Percentiles rank a stretch among this genome's conserved stretches.
Conservation (phyloP, 1,140 invertebrate species). For the Trichonephila inaurata region DNA sequence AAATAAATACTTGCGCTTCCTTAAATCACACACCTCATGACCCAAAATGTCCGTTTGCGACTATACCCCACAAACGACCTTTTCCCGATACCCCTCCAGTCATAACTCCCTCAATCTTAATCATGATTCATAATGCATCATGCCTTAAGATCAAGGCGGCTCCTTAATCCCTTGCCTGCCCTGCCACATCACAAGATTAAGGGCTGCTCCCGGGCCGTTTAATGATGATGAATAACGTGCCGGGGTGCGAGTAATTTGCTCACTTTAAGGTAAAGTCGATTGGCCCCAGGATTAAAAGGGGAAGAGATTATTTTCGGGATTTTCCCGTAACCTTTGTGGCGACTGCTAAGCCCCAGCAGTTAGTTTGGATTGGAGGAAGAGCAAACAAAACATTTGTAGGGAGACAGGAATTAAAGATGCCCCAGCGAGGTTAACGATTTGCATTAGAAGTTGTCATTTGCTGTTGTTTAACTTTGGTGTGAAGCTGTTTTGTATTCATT, state of each 20-base stretch:
- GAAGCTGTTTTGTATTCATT: constrained; percentile 8
- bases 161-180: neutral
- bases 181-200: constrained; percentile 48
- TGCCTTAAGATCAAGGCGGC: constrained; percentile 1
- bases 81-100: neutral
- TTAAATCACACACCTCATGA: neutral
- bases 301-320: constrained; percentile 41
- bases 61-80: neutral
- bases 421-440: neutral
- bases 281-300: constrained; percentile 19
- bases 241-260: constrained; percentile 37
- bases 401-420: neutral
- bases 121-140: constrained; percentile 52
- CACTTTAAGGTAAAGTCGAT: constrained; percentile 39
- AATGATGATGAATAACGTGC: constrained; percentile 64
- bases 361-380: neutral
- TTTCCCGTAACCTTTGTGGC: constrained; percentile 22
- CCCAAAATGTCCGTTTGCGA: neutral
- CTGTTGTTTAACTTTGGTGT: neutral
- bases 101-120: constrained; percentile 41
- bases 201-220: constrained; percentile 33
- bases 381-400: neutral
- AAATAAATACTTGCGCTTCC: neutral
- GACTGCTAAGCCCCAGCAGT: neutral
- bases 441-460: neutral